These are phyloP conservation scores for Xanthostigma xanthostigma DNA, from an alignment of 2,888 invertebrate species.

Conservation along the genomic window DNA sequence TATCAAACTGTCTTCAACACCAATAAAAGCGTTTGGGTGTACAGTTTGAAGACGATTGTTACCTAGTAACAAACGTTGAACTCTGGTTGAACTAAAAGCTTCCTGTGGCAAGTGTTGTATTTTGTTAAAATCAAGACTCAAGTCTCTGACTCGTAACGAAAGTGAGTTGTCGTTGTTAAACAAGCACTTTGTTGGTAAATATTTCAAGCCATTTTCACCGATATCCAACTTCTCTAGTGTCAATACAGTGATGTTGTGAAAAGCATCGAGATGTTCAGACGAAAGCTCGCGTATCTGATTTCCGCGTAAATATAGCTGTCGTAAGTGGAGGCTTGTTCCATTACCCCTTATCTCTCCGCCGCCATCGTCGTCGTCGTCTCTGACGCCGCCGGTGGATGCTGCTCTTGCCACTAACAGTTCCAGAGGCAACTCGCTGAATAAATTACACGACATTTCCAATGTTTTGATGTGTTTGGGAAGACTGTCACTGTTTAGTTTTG, in stretches of 20 bases:
- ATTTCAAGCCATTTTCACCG: constrained; percentile 56
- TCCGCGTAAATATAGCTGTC: constrained; percentile 52
- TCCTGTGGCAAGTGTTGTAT: constrained; percentile 41
- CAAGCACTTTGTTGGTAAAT: constrained; percentile 37
- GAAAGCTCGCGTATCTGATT: constrained; percentile 36
- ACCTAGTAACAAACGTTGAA: constrained; percentile 53
- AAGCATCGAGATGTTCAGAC: constrained; percentile 18
- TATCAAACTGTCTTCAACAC: constrained; percentile 52
- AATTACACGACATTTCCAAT: too few species aligned
- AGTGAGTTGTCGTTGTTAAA: constrained; percentile 30
- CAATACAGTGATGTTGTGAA: constrained; percentile 28
- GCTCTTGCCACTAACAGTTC: too few species aligned
- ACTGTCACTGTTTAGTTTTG: too few species aligned
- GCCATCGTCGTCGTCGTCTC: too few species aligned
- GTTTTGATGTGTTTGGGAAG: too few species aligned
- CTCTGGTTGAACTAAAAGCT: constrained; percentile 45
- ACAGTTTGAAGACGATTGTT: constrained; percentile 50
- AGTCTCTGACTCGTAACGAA: constrained; percentile 50
- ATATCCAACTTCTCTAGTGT: constrained; percentile 53
- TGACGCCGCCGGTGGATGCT: too few species aligned
- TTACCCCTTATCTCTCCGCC: too few species aligned
- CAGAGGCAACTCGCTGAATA: too few species aligned
- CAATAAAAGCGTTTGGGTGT: constrained; percentile 49
- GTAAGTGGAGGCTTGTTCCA: constrained; percentile 34
- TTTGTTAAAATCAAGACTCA: constrained; percentile 60